phyloP scores from a whole-genome alignment of 1,140 invertebrate genomes.

The Drosophila simulans region DNA sequence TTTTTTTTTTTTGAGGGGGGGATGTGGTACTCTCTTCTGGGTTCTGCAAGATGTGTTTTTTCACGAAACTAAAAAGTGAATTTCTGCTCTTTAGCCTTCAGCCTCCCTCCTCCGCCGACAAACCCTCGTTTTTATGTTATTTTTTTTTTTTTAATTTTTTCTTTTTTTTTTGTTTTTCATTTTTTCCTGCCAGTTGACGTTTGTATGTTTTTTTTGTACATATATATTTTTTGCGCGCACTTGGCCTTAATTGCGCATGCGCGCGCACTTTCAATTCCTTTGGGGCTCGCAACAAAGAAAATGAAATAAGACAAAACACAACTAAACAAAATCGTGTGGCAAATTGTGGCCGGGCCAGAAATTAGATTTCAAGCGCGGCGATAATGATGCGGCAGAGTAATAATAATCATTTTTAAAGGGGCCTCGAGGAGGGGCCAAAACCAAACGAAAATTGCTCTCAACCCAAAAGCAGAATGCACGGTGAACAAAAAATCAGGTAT shows the following conservation, averaged over 20 bases:
- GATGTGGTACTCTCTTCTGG: slow-evolving; percentile 11
- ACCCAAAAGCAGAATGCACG: slow-evolving; percentile 13
- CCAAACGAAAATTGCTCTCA: slow-evolving; percentile 64
- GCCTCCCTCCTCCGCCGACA: slow-evolving; percentile 7
- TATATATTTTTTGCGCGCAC: slow-evolving; percentile 52
- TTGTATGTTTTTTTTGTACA: slow-evolving; percentile 4
- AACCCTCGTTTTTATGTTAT: slow-evolving; percentile 15
- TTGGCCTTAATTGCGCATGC: slow-evolving; percentile 80
- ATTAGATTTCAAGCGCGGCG: slow-evolving; percentile 58
- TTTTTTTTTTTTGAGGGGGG: too few relatives aligned
- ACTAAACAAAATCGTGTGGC: slow-evolving; percentile 52
- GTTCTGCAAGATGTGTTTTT: slow-evolving; percentile 2
- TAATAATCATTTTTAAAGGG: slow-evolving; percentile 41
- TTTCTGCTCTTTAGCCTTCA: slow-evolving; percentile 56
- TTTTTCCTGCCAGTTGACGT: slow-evolving; percentile 18
- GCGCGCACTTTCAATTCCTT: slow-evolving; percentile 78
- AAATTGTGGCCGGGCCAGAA: slow-evolving; percentile 55
- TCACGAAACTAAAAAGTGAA: slow-evolving; percentile 56
- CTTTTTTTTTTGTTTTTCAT: slow-evolving; percentile 33
- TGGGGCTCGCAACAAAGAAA: slow-evolving; percentile 44
- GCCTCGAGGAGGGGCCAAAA: slow-evolving; percentile 43
- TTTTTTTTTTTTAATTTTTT: slow-evolving; percentile 34
- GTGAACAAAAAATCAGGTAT: slow-evolving; percentile 2
- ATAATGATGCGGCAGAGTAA: slow-evolving; percentile 66
- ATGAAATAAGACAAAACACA: slow-evolving; percentile 32